Conservation (phyloP, 2,113 vertebrate species). For the Cyprichromis sp. region DNA sequence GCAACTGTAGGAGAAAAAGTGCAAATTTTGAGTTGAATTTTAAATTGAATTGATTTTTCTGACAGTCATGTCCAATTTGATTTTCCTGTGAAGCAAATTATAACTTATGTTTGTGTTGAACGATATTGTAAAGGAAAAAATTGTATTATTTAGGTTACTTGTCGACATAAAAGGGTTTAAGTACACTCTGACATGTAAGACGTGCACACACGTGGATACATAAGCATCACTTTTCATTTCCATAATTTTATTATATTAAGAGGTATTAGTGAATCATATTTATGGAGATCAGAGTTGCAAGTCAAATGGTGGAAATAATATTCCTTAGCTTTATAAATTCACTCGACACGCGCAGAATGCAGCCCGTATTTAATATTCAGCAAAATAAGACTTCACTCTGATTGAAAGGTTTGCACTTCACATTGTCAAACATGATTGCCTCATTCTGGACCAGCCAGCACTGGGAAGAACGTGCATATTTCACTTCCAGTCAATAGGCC, state of each 20-base stretch:
- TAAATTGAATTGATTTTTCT: neutral
- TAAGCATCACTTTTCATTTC: neutral
- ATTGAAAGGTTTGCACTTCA: conserved; percentile 74
- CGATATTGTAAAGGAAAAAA: neutral
- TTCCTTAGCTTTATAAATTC: conserved; percentile 66
- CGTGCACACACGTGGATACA: neutral
- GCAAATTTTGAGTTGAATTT: conserved; percentile 8
- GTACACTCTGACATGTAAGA: neutral
- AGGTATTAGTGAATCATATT: conserved; percentile 54
- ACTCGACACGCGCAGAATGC: conserved; percentile 60
- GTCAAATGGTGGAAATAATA: conserved; percentile 66
- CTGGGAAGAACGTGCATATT: conserved; percentile 70
- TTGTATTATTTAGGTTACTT: neutral
- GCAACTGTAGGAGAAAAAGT: neutral
- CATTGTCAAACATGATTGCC: conserved; percentile 75
- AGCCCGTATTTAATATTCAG: conserved; percentile 69
- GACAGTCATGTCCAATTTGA: conserved; percentile 46
- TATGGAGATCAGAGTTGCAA: conserved; percentile 55
- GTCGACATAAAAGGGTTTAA: neutral
- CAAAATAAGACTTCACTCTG: conserved; percentile 65
- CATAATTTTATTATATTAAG: conserved; percentile 14
- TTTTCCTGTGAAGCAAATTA: conserved; percentile 10
- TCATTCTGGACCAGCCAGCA: conserved; percentile 63
- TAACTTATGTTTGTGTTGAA: neutral
- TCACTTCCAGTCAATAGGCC: conserved; percentile 77